Evolutionary conservation across 2,113 vertebrate species (phyloP).

Genomic region (Lophochroa leadbeateri): DNA sequence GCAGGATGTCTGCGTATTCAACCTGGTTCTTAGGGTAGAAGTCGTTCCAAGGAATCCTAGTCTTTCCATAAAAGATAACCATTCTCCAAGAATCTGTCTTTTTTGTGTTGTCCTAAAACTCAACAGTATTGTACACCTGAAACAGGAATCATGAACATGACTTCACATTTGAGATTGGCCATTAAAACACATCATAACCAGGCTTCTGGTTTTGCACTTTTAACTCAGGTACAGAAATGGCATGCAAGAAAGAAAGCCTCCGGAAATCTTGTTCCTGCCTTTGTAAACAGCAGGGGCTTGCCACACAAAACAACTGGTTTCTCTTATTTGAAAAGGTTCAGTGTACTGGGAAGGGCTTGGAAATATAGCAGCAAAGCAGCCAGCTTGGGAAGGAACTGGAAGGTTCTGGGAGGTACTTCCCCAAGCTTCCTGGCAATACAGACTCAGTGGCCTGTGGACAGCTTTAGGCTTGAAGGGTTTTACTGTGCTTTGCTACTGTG

Average conservation of each 20-base stretch:
- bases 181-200: neutral
- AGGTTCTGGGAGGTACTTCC: neutral
- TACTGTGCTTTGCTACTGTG: neutral
- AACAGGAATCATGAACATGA: neutral
- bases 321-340: neutral
- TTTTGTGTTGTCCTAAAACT: neutral
- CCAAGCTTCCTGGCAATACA: neutral
- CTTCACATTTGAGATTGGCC: neutral
- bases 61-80: neutral
- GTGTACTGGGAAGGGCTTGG: neutral
- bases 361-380: neutral
- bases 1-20: neutral
- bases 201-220: neutral
- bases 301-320: fast-evolving
- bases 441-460: neutral
- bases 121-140: neutral
- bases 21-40: neutral
- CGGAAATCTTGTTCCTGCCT: neutral
- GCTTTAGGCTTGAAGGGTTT: neutral
- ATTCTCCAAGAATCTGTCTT: neutral
- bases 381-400: neutral
- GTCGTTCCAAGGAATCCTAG: neutral
- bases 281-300: neutral
- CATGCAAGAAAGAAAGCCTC: neutral
- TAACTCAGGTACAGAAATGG: neutral